A percentile compares a stretch with the other conserved stretches of the same genome.
Evolutionary conservation across 2,113 vertebrate genomes (phyloP).

Genomic region (Cochlearius cochlearius): DNA sequence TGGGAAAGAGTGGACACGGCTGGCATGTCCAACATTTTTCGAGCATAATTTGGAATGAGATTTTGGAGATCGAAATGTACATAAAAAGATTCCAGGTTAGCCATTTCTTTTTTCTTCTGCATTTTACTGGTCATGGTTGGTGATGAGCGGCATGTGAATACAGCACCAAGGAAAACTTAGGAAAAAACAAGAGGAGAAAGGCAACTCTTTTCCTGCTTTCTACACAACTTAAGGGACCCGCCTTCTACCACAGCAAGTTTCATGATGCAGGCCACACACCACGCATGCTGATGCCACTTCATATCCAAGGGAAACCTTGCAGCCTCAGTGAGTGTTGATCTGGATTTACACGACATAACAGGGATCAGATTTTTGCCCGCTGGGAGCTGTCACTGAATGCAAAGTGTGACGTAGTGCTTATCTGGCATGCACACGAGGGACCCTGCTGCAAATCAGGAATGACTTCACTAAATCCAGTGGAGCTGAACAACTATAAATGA

Average conservation of each 20-base stretch:
- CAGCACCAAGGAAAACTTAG: not conserved
- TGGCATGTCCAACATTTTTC: not conserved
- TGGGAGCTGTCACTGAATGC: conserved; percentile 50
- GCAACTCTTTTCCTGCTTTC: not conserved
- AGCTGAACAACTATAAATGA: conserved; percentile 63
- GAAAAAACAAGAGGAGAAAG: not conserved
- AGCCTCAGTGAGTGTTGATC: conserved; percentile 41
- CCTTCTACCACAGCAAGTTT: not conserved
- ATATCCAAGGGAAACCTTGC: conserved; percentile 20
- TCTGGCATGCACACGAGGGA: conserved; percentile 27
- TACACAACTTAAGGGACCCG: not conserved
- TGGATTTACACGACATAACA: conserved; percentile 25
- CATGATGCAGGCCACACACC: not conserved
- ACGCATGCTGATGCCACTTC: not conserved
- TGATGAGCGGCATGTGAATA: not conserved
- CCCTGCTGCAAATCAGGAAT: conserved; percentile 55
- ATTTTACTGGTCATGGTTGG: not conserved
- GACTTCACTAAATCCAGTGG: conserved; percentile 52
- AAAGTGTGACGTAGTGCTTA: conserved; percentile 57
- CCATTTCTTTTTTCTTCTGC: not conserved
- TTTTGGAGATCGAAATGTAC: not conserved
- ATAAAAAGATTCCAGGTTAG: not conserved
- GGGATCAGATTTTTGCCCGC: conserved; percentile 34
- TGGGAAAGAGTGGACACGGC: not conserved
- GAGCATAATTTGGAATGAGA: not conserved